Base-by-base conservation (phyloP, 1,140 invertebrate genomes). In the Zaprionus gabonicus region DNA sequence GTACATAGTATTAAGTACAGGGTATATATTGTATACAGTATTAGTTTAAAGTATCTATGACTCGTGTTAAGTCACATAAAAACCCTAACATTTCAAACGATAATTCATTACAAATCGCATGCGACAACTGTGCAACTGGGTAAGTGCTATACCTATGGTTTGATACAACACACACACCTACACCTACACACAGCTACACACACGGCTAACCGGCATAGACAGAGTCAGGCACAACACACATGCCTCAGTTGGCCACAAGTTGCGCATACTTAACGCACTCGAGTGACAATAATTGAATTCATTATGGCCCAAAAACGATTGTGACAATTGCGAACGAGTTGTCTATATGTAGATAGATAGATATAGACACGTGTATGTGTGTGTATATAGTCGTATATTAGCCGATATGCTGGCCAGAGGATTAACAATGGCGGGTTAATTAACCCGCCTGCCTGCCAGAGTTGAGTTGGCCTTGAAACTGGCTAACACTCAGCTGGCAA, bases 201-300 rank as follows among this genome's bases (percentile, higher is more conserved):
- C n/a, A n/a, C 41, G 1, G 41, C 41, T 46, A 46, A 46, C 41
- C n/a, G 41, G 41, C 41, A 46, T 38, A 38, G 36, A 38, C 41
- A 46, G 31, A 34, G 31, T 10, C 31, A 34, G 31, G 31, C 31
- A 34, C 31, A 34, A 41, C 38, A 25, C 46, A 51, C 46, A 51
- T 71, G 82, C 81, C 75, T 73, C 59, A 59, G 58, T 34, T 36
- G 55, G 66, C 65, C 64, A 78, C 76, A 75, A 78, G 51, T 81
- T 80, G 79, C 82, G 86, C 86, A 90, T 90, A 91, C 86, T 91
- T 91, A 90, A 90, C 86, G 86, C 85, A 90, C 72, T 91, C 85
- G 70, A 90, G 85, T 90, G 85, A 90, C 85, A 90, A 90, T 90
- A 91, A 90, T 90, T 90, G 85, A 90, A 91, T 90, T 90, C 86